These are phyloP conservation scores for Glyptemys insculpta DNA, from an alignment of 2,797 vertebrate species.

Conservation along the genomic window DNA sequence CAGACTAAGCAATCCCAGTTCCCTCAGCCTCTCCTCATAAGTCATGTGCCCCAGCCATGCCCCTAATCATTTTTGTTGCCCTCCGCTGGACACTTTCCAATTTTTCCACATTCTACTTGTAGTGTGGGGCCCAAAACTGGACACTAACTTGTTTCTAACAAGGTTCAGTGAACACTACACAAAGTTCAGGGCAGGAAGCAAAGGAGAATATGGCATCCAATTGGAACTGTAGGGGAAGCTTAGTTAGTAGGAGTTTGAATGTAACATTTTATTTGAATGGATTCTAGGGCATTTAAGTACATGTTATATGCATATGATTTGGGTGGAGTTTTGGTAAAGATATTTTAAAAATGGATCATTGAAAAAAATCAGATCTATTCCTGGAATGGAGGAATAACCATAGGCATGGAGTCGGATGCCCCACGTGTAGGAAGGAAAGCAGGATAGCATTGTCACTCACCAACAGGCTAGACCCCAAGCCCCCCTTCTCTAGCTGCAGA, in stretches of 20 bases:
- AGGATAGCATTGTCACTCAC: background rate
- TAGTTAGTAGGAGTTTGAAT: slow-evolving; percentile 26
- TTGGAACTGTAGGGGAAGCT: background rate
- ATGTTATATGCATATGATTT: background rate
- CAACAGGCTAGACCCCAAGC: background rate
- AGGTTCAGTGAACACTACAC: background rate
- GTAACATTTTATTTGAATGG: background rate
- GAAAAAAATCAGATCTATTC: background rate
- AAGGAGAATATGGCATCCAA: background rate
- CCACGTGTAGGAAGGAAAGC: rapidly evolving
- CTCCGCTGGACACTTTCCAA: too few species aligned
- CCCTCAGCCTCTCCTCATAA: too few species aligned
- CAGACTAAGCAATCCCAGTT: too few species aligned
- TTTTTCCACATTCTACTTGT: too few species aligned
- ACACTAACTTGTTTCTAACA: background rate
- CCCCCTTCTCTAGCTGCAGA: background rate
- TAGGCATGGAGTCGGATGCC: background rate
- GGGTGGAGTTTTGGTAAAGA: background rate
- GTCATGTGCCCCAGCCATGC: too few species aligned
- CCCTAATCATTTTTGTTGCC: too few species aligned
- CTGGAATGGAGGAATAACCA: background rate
- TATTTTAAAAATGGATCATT: background rate
- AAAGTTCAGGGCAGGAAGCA: background rate
- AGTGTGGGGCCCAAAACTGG: too few species aligned
- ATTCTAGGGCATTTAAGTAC: slow-evolving; percentile 3